Evolutionary conservation across 2,113 vertebrate species (phyloP), one percentile per base, ranked within the genome.

Genomic region (Pelecanoides urinatrix): DNA sequence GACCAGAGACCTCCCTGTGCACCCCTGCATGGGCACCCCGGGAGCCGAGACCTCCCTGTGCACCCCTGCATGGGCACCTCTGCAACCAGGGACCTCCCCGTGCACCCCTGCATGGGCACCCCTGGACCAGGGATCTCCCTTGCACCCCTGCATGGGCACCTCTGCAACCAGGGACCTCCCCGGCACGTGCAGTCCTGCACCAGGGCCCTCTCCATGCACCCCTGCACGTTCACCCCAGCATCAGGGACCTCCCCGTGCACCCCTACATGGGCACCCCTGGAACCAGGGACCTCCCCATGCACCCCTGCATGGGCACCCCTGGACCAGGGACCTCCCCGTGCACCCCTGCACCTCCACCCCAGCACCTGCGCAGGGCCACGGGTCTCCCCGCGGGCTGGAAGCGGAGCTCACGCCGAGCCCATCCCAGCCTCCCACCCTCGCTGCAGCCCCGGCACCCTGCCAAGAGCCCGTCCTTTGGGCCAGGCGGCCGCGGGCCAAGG

Each of bases 381-480:
- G 40, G 21, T 49, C n/a, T 30, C 85, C 36, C 38, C 4, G 1
- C 2, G 4, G 73, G 74, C 72, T 90, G 77, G 44, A 63, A 77
- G 49, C 2, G 1, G 20, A 65, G 76, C 58, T 52, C 36, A 7
- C 2, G 7, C 52, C 2, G 1, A 67, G 30, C 25, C 78, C 9
- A 6, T 82, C 55, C 45, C 90, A 74, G 25, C 70, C 83, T 92
- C 91, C 85, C 85, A 50, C 59, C 65, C 74, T 82, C 1, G 1
- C 83, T 29, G 86, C 83, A 76, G 77, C 50, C 10, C 23, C 62
- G 22, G 77, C 25, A 4, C 32, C 74, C 72, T 62, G 95, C 91
- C 96, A 94, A 74, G 38, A 92, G 78, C 74, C 59, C 67, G 89
- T 86, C 82, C 95, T 95, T 96, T 77, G 77, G 32, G 81, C 86